phyloP scores from a whole-genome alignment of 2,113 vertebrate genomes.

The Leptodactylus fuscus region DNA sequence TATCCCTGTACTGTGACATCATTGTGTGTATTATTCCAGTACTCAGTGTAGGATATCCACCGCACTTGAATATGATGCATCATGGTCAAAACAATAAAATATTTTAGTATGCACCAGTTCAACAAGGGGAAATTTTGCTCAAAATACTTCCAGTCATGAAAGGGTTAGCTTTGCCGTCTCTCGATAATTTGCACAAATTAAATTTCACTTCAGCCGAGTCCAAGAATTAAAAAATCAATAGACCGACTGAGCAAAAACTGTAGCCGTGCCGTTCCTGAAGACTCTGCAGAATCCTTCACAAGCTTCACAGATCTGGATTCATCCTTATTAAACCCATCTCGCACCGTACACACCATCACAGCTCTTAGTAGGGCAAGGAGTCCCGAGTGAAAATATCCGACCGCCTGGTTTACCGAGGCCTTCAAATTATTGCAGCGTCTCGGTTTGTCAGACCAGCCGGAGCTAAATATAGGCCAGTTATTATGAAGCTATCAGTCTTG shows the following conservation, averaged over 20 bases:
- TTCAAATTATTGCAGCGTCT: background rate
- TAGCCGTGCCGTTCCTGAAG: background rate
- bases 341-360: background rate
- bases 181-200: background rate
- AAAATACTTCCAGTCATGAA: background rate
- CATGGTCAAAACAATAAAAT: too few species aligned
- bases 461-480: constrained; percentile 37
- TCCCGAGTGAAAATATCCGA: constrained; percentile 6
- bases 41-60: too few species aligned
- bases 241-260: background rate
- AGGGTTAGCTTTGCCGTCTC: background rate
- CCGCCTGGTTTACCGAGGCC: background rate
- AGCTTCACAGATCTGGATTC: background rate
- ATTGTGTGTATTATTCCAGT: too few species aligned
- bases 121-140: too few species aligned
- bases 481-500: constrained; percentile 38
- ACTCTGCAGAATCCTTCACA: background rate
- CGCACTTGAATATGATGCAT: too few species aligned
- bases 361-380: background rate
- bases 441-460: background rate
- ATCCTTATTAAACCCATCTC: background rate
- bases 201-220: background rate
- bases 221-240: background rate
- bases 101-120: background rate
- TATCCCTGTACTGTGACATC: too few species aligned